These are phyloP conservation scores for Knipowitschia caucasica DNA, from an alignment of 2,797 vertebrate species.

Conservation along the genomic window DNA sequence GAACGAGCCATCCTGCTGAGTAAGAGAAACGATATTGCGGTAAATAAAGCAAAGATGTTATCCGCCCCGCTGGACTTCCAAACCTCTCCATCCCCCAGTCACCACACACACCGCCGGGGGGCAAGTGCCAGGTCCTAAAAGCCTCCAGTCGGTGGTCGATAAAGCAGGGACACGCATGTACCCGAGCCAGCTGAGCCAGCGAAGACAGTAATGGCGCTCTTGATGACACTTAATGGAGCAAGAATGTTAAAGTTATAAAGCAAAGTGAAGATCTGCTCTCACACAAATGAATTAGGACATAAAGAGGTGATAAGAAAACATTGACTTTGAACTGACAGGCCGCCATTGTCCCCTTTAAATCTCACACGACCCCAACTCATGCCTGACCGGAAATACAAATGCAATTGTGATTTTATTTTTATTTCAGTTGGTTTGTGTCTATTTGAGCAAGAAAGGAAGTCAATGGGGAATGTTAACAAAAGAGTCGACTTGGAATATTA, in stretches of 20 bases:
- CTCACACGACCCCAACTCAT: too few relatives aligned
- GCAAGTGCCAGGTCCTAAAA: conserved; percentile 46
- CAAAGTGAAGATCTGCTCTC: conserved; percentile 20
- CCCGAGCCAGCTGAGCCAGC: conserved; percentile 61
- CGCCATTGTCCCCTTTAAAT: too few relatives aligned
- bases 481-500: too few relatives aligned
- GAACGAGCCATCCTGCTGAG: conserved; percentile 54
- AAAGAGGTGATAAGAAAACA: conserved; percentile 5
- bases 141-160: conserved; percentile 62
- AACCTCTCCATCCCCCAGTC: conserved; percentile 33
- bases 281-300: conserved; percentile 16
- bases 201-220: conserved; percentile 43
- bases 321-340: too few relatives aligned
- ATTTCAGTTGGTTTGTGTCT: too few relatives aligned
- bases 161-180: conserved; percentile 46
- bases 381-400: too few relatives aligned
- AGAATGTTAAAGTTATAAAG: conserved; percentile 20
- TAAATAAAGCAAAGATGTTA: conserved; percentile 56
- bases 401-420: too few relatives aligned
- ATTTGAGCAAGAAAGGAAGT: too few relatives aligned
- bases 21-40: conserved; percentile 57
- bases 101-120: conserved; percentile 28
- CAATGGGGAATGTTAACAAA: too few relatives aligned
- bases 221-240: conserved; percentile 48
- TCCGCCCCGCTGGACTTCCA: conserved; percentile 41